These are phyloP conservation scores for Pseudomyrmex flavicornis DNA, from an alignment of 1,140 invertebrate species.

Conservation along the genomic window DNA sequence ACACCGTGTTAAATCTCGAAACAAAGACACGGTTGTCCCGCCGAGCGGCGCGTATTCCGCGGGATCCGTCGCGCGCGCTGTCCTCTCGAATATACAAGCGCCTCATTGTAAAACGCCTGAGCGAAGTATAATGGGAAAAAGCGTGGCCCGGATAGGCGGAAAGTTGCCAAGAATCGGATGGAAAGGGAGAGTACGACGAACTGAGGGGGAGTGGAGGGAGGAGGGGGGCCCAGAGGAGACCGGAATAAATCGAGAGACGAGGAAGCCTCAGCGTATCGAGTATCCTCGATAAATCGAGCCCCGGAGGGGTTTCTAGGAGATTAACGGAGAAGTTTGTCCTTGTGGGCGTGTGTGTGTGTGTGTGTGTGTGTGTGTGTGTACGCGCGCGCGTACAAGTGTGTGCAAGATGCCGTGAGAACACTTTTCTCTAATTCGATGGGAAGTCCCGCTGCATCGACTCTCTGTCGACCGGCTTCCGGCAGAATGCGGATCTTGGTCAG, in stretches of 20 bases:
- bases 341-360: slow-evolving; percentile 39
- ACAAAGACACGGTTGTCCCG: background rate
- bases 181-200: no score
- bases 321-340: slow-evolving; percentile 78
- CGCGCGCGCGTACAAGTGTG: slow-evolving; percentile 15
- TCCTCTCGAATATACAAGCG: slow-evolving; percentile 45
- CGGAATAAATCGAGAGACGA: slow-evolving; percentile 69
- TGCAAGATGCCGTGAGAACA: slow-evolving; percentile 71
- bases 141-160: slow-evolving; percentile 25
- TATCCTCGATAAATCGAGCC: slow-evolving; percentile 73
- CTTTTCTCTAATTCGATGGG: slow-evolving; percentile 80
- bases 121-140: slow-evolving; percentile 58
- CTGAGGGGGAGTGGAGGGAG: background rate
- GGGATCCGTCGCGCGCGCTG: slow-evolving; percentile 20
- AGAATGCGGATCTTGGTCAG: slow-evolving; percentile 71
- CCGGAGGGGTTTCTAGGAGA: slow-evolving; percentile 74
- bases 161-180: slow-evolving; percentile 33
- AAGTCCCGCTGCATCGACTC: slow-evolving; percentile 74
- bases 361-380: background rate
- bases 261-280: slow-evolving; percentile 70
- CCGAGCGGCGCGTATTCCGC: background rate
- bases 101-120: slow-evolving; percentile 63
- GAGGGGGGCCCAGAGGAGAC: background rate
- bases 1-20: slow-evolving; percentile 37
- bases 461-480: slow-evolving; percentile 62